phyloP scores from a whole-genome alignment of 1,140 invertebrate species.

The Pteromalus puparum region DNA sequence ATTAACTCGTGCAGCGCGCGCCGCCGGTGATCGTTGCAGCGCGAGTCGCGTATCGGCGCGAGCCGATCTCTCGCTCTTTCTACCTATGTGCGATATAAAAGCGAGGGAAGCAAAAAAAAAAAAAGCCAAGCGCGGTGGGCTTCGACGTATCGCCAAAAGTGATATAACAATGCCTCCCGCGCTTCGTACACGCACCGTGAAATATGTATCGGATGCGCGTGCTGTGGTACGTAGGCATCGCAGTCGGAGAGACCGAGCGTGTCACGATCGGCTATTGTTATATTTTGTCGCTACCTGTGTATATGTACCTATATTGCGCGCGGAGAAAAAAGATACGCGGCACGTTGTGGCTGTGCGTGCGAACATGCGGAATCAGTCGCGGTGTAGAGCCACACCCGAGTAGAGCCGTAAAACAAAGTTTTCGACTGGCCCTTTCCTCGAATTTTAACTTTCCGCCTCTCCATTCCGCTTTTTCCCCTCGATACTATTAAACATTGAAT shows the following conservation, averaged over 20 bases:
- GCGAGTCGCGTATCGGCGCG: not conserved
- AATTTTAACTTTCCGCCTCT: no score
- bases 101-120: not conserved
- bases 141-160: not conserved
- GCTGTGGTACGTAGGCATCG: no score
- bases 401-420: no score
- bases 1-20: conserved; percentile 9
- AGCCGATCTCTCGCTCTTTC: not conserved
- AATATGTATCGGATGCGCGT: not conserved
- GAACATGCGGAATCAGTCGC: no score
- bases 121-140: not conserved
- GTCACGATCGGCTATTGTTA: not conserved
- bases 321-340: no score
- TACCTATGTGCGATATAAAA: not conserved
- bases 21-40: no score
- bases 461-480: no score
- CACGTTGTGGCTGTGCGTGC: no score
- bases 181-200: not conserved
- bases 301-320: no score
- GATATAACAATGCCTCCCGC: not conserved
- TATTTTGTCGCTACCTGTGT: not conserved
- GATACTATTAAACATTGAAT: no score
- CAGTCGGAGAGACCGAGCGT: not conserved
- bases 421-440: no score
- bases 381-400: no score